Conservation (phyloP, 2,113 vertebrate species). For the Tetrax tetrax region DNA sequence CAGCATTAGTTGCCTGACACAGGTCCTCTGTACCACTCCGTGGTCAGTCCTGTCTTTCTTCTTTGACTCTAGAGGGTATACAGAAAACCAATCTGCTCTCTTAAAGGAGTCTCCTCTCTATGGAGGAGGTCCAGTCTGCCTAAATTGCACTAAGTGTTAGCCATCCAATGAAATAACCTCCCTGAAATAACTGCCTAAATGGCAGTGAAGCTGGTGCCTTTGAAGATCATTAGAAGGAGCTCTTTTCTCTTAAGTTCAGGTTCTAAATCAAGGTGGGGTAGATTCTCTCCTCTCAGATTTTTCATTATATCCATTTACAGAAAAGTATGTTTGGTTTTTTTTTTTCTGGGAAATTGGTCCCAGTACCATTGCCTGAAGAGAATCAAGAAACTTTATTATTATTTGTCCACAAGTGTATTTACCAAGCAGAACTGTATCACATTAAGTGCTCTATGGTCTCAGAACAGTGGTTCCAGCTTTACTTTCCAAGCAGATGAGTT, state of each 20-base stretch:
- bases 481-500: background rate
- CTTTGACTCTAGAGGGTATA: background rate
- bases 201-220: background rate
- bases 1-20: background rate
- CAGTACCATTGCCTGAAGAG: background rate
- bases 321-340: background rate
- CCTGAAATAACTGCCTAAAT: background rate
- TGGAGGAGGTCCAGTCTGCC: background rate
- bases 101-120: background rate
- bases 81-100: background rate
- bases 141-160: background rate
- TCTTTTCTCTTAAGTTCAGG: background rate
- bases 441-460: background rate
- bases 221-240: background rate
- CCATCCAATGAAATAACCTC: background rate
- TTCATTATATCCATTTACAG: background rate
- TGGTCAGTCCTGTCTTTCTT: background rate
- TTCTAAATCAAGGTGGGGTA: background rate
- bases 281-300: background rate
- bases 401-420: background rate
- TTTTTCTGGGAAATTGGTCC: background rate
- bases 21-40: background rate
- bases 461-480: background rate
- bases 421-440: background rate
- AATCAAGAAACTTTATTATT: background rate